These are phyloP conservation scores for Aphaenogaster floridana DNA, from an alignment of 1,140 invertebrate species.

Conservation along the genomic window DNA sequence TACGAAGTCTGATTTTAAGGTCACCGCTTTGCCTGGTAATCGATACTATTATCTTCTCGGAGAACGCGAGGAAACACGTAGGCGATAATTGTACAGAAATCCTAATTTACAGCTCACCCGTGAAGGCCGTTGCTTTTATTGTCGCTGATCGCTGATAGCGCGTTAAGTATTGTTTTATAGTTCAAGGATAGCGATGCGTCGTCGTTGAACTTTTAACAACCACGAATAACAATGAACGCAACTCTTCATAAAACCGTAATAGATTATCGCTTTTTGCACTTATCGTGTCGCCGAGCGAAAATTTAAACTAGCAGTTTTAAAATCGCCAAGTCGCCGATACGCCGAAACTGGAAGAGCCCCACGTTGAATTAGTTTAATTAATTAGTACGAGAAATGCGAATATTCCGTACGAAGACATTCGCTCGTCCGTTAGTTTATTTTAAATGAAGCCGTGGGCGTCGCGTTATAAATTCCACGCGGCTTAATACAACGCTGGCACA, in stretches of 20 bases:
- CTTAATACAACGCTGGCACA: conserved; percentile 59
- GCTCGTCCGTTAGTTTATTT: conserved; percentile 56
- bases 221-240: not conserved
- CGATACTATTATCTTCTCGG: conserved; percentile 53
- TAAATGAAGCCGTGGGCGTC: conserved; percentile 60
- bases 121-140: conserved; percentile 34
- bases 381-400: conserved; percentile 43
- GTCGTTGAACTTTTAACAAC: conserved; percentile 27
- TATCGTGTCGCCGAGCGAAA: not conserved
- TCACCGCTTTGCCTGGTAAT: conserved; percentile 45
- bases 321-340: not conserved
- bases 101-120: conserved; percentile 14
- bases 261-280: not conserved
- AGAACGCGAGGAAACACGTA: conserved; percentile 32
- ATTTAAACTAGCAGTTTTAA: not conserved
- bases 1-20: conserved; percentile 57
- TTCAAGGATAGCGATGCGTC: not conserved
- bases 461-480: conserved; percentile 61
- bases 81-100: conserved; percentile 47
- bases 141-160: conserved; percentile 34
- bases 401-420: conserved; percentile 47
- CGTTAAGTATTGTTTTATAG: conserved; percentile 39
- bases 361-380: conserved; percentile 27
- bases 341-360: not conserved
- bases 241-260: not conserved